Evolutionary conservation across 2,797 vertebrate species (phyloP).

Genomic region (Aplochiton taeniatus): DNA sequence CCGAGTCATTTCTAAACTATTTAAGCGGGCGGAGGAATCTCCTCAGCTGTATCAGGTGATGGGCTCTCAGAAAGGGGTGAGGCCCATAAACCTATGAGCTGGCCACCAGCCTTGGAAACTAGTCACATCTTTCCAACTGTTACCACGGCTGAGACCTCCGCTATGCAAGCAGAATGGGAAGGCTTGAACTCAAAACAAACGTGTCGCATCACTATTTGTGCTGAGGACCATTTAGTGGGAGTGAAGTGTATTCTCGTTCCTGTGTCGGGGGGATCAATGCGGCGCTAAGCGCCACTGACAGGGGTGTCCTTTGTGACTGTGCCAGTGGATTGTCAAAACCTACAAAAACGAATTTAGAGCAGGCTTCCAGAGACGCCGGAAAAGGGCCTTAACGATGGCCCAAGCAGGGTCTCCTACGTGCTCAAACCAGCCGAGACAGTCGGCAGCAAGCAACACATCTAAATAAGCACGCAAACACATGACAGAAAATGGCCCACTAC

Average conservation of each 20-base stretch:
- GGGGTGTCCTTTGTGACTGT: slow-evolving; percentile 25
- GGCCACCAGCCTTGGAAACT: neutral
- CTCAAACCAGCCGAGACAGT: neutral
- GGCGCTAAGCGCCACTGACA: slow-evolving; percentile 9
- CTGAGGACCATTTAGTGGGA: slow-evolving; percentile 8
- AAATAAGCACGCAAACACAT: slow-evolving; percentile 14
- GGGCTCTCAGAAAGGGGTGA: too few relatives aligned
- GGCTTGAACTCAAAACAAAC: too few relatives aligned
- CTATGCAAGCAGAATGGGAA: too few relatives aligned
- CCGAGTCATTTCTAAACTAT: neutral
- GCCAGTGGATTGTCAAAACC: slow-evolving; percentile 31
- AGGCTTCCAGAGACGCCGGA: slow-evolving; percentile 10
- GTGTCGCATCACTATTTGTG: too few relatives aligned
- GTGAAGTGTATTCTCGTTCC: slow-evolving; percentile 15
- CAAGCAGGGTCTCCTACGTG: slow-evolving; percentile 22
- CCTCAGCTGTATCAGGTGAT: neutral
- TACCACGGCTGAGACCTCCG: too few relatives aligned
- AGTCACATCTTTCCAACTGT: too few relatives aligned
- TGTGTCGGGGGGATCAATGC: slow-evolving; percentile 25
- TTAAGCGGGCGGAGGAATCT: neutral
- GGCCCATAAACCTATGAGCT: neutral
- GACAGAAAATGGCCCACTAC: neutral
- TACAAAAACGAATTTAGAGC: too few relatives aligned
- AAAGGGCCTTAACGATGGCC: slow-evolving; percentile 31
- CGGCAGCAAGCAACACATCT: neutral